Percentiles rank a stretch among this genome's conserved stretches.
phyloP scores from a whole-genome alignment of 2,113 vertebrate species.

The Ciconia boyciana region DNA sequence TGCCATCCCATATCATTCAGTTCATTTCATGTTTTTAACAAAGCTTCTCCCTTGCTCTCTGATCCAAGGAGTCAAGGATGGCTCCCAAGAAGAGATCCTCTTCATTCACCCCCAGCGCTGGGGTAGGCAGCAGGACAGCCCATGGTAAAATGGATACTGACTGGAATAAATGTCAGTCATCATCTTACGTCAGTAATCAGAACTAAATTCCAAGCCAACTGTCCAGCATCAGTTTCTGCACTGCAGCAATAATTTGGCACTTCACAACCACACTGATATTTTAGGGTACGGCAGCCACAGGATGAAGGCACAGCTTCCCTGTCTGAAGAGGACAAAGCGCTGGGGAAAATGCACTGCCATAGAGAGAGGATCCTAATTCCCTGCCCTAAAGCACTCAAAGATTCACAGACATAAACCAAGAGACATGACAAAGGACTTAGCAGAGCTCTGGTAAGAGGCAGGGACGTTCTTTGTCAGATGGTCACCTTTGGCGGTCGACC shows the following conservation, averaged over 20 bases:
- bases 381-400: not conserved
- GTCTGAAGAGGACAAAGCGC: not conserved
- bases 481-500: not conserved
- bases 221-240: not conserved
- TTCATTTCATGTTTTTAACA: not conserved
- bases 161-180: not conserved
- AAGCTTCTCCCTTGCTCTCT: not conserved
- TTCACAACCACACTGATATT: not conserved
- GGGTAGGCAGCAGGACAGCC: not conserved
- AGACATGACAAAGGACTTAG: not conserved
- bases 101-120: not conserved
- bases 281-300: not conserved
- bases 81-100: not conserved
- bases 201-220: not conserved
- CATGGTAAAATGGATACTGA: not conserved
- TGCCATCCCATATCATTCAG: not conserved
- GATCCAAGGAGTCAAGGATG: not conserved
- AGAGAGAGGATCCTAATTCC: not conserved
- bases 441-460: not conserved
- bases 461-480: rapidly evolving
- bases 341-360: not conserved
- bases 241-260: not conserved
- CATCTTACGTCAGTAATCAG: not conserved
- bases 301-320: not conserved
- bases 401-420: not conserved